A percentile compares a stretch with the other conserved stretches of the same genome.
phyloP scores from a whole-genome alignment of 2,797 vertebrate genomes.

The Octomys mimax region DNA sequence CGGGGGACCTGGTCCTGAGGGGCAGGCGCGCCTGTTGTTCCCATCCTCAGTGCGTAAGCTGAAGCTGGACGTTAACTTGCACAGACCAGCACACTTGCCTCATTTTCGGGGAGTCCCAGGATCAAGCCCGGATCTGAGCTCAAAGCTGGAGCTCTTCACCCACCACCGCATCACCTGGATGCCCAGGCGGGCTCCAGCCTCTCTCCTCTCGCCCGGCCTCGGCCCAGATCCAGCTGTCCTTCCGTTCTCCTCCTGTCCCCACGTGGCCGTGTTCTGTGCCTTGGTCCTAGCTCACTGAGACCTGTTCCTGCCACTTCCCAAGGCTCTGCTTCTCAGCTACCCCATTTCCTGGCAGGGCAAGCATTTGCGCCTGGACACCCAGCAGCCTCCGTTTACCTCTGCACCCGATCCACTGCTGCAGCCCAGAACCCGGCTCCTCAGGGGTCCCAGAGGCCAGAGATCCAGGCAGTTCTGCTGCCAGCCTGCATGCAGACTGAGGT shows the following conservation, averaged over 20 bases:
- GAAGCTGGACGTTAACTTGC: background rate
- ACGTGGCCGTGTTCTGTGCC: no score
- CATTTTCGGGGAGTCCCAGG: background rate
- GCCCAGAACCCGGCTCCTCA: background rate
- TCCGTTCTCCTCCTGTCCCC: background rate
- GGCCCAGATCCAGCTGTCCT: background rate
- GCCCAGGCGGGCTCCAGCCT: no score
- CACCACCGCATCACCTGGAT: background rate
- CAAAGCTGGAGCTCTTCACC: background rate
- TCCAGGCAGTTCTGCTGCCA: background rate
- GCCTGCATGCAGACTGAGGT: background rate
- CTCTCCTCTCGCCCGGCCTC: background rate
- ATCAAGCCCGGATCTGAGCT: background rate
- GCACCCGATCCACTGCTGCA: rapidly evolving
- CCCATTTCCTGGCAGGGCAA: background rate
- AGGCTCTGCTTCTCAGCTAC: background rate
- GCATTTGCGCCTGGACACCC: background rate
- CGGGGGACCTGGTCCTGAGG: rapidly evolving
- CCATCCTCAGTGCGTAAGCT: background rate
- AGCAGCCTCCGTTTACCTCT: background rate
- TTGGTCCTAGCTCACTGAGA: background rate
- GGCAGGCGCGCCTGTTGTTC: no score
- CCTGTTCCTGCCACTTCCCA: background rate
- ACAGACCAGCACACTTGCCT: background rate
- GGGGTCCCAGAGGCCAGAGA: background rate